Conservation (phyloP, 2,797 vertebrate species). For the Dromococcyx pavoninus region DNA sequence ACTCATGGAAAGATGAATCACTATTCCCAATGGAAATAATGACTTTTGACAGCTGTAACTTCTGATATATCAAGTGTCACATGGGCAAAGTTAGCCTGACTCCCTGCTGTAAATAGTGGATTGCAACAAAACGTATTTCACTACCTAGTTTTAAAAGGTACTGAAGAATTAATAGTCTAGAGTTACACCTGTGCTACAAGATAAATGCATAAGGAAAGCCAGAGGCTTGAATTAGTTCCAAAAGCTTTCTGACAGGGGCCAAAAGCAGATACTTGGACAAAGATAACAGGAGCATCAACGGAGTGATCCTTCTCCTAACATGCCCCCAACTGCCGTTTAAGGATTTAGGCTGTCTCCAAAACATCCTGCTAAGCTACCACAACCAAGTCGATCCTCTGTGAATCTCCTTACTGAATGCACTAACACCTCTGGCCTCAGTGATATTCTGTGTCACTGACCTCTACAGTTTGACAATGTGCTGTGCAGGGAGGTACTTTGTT, state of each 20-base stretch:
- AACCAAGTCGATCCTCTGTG: not conserved
- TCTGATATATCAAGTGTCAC: constrained; percentile 41
- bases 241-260: not conserved
- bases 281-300: not conserved
- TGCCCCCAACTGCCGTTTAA: not conserved
- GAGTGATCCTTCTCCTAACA: not conserved
- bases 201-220: not conserved
- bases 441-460: not conserved
- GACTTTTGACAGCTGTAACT: constrained; percentile 48
- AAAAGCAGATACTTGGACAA: not conserved
- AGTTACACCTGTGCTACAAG: not conserved
- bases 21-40: constrained; percentile 72
- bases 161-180: not conserved
- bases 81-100: constrained; percentile 31
- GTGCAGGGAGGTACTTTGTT: not conserved
- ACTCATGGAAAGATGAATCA: constrained; percentile 68
- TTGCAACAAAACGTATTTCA: constrained; percentile 54
- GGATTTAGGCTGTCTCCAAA: not conserved
- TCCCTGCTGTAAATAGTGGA: constrained; percentile 23
- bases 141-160: constrained; percentile 1
- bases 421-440: not conserved
- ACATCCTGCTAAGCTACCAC: not conserved
- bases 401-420: not conserved
- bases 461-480: accelerated
- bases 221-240: not conserved